phyloP scores from a whole-genome alignment of 2,113 vertebrate species.

The Erpornis zantholeuca region DNA sequence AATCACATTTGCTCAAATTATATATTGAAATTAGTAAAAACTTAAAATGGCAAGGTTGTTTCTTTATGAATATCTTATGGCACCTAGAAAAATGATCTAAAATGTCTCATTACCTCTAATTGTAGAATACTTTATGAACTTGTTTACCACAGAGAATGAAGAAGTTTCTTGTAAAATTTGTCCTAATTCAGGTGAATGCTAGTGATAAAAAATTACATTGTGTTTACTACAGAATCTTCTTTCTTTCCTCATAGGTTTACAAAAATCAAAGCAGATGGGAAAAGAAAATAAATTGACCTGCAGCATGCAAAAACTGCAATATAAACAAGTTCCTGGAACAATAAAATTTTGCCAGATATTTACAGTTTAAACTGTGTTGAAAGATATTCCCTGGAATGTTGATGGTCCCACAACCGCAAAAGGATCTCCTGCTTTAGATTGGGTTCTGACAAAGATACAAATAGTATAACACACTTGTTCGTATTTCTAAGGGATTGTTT shows the following conservation, averaged over 20 bases:
- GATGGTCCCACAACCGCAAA: neutral
- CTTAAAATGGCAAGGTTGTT: neutral
- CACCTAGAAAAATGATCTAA: neutral
- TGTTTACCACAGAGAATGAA: neutral
- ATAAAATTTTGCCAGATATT: neutral
- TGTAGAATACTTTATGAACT: neutral
- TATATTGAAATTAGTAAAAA: neutral
- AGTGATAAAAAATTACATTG: neutral
- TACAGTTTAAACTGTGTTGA: neutral
- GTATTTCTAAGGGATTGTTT: neutral
- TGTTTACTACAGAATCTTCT: neutral
- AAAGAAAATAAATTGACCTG: neutral
- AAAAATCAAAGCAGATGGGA: neutral
- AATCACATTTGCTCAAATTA: neutral
- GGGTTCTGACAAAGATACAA: neutral
- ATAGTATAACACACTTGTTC: neutral
- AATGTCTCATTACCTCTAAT: neutral
- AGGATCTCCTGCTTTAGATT: neutral
- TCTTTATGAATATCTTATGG: neutral
- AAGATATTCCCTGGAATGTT: neutral
- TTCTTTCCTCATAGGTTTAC: neutral
- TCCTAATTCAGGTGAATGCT: neutral
- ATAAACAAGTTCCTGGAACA: neutral
- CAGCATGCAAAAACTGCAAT: neutral
- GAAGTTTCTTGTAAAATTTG: neutral